Evolutionary conservation across 2,113 vertebrate species (phyloP), one percentile per base, ranked within the genome.

Genomic region (Gavia stellata): DNA sequence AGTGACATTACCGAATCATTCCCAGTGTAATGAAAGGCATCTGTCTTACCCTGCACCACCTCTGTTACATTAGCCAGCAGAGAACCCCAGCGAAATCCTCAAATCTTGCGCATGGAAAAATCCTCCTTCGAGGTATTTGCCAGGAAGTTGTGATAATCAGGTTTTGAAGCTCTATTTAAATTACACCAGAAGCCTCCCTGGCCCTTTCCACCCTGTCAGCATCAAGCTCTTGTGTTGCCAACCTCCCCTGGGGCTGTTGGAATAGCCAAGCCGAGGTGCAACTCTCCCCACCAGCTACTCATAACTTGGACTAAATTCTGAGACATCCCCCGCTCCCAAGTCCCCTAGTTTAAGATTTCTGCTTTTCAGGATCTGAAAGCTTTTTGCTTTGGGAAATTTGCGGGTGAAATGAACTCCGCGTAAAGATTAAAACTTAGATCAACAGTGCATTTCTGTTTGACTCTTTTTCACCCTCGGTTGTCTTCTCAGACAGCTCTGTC

Each of bases 251-350:
- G 10, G 40, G 40, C 40, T 58, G 25, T 12, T n/a, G 45, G 44
- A 72, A 55, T 26, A 44, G 68, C 59, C 72, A 45, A 79, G 66
- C 12, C 0, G 0, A 81, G 49, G 44, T 61, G 23, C 25, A 12
- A 1, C 42, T 58, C 25, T 65, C 18, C 28, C 18, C 12, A 45
- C 8, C 31, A 23, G 17, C 10, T 15, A 67, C 12, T 71, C n/a
- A n/a, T 17, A 24, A 5, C 40, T 44, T 14, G 52, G 44, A 24
- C 53, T 62, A 24, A 70, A 50, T 19, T 42, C 63, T 47, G 79
- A 90, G 28, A 38, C 11, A 8, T 33, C 7, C 0, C 1, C 1
- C 12, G n/a, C n/a, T n/a, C 4, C 6, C 9, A 29, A 47, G 21
- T 17, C 4, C 44, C 18, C 23, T 47, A 18, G 55, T 44, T 42